Conservation (phyloP, 1,140 invertebrate genomes). For the Musca vetustissima region DNA sequence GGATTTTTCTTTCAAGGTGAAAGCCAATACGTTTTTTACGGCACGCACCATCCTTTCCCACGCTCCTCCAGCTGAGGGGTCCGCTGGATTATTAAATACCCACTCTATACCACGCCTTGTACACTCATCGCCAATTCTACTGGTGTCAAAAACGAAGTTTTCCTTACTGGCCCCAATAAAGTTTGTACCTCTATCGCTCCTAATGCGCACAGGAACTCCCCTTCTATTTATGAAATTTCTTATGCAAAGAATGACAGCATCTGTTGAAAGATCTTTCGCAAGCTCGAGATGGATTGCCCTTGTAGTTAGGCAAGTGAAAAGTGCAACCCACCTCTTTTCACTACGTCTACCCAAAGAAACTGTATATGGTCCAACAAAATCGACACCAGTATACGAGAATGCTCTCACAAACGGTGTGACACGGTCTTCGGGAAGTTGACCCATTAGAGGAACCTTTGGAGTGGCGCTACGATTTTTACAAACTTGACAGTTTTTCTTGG, state of each 20-base stretch:
- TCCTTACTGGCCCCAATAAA: slow-evolving; percentile 27
- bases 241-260: slow-evolving; percentile 27
- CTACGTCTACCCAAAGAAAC: slow-evolving; percentile 16
- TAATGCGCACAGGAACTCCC: slow-evolving; percentile 14
- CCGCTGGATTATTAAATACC: slow-evolving; percentile 27
- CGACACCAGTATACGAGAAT: slow-evolving; percentile 25
- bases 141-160: neutral
- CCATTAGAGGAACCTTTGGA: slow-evolving; percentile 21
- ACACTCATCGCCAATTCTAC: slow-evolving; percentile 2
- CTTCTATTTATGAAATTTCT: slow-evolving; percentile 25
- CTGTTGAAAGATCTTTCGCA: slow-evolving; percentile 24
- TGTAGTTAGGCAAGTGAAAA: slow-evolving; percentile 26
- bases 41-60: slow-evolving; percentile 38
- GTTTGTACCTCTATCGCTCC: slow-evolving; percentile 26
- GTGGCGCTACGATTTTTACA: slow-evolving; percentile 12
- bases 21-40: slow-evolving; percentile 34
- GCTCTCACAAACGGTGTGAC: slow-evolving; percentile 25
- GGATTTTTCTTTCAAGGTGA: slow-evolving; percentile 27
- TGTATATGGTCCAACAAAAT: slow-evolving; percentile 20
- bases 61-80: slow-evolving; percentile 30
- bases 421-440: slow-evolving; percentile 24
- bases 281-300: slow-evolving; percentile 28
- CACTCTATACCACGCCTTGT: slow-evolving; percentile 24
- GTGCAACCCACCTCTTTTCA: slow-evolving; percentile 25
- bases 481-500: slow-evolving; percentile 9